Base-by-base conservation (phyloP, 1,140 invertebrate species). In the Gryon sp. region DNA sequence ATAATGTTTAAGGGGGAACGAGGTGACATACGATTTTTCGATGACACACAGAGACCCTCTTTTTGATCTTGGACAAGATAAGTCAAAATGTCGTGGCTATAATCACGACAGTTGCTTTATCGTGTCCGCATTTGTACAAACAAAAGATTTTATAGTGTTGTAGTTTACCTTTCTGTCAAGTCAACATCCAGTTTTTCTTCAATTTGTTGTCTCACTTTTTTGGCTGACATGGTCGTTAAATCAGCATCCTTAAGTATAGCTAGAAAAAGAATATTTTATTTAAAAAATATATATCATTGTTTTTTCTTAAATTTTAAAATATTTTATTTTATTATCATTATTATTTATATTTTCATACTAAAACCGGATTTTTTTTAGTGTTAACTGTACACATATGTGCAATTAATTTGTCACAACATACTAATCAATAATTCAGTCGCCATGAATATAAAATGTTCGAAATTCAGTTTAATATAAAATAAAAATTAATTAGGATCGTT, bases 241-340 rank as follows among this genome's bases (percentile, higher is more conserved):
- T 97, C 94, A 3, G 96, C 95, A 89, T 93, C 93, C 89, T 97
- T 95, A 2, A 98, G 90, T 78, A 97, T 96, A 50, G 92, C 95
- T 97, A 20, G 41, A 66, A 50, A 84, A 18, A 45, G 11, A 14
- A n/a, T n/a, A n/a, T n/a, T n/a, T n/a, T n/a, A n/a, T n/a, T n/a
- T n/a, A n/a, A n/a, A n/a, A n/a, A n/a, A n/a, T n/a, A n/a, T n/a
- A n/a, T n/a, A n/a, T n/a, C n/a, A n/a, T n/a, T n/a, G 18, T 41
- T 20, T 15, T 36, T 6, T 15, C 18, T 4, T 4, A 19, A 91
- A 90, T 79, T 66, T 79, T 24, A 24, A 24, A 4, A 24, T 24
- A 45, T 48, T 48, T 5, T 16, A 30, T 30, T 24, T 24, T 24
- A 4, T 24, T 3, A 24, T 24, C 22, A 24, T 24, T 24, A 4